phyloP scores from a whole-genome alignment of 2,797 vertebrate species.

The Neomorphus geoffroyi region DNA sequence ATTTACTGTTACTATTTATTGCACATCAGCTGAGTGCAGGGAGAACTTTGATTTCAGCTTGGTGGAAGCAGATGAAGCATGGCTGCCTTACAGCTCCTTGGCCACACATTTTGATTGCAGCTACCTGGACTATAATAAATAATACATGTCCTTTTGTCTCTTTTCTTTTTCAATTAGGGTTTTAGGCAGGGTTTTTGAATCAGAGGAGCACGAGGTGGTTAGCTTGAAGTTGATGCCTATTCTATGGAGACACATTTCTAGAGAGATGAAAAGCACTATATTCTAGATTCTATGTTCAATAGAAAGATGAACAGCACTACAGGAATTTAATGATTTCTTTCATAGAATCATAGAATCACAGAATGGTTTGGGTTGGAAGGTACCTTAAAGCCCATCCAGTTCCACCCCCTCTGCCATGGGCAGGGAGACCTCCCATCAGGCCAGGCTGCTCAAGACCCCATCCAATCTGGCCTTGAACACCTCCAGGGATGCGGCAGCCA shows the following conservation, averaged over 20 bases:
- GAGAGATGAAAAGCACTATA: background rate
- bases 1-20: background rate
- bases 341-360: too few relatives aligned
- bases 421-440: too few relatives aligned
- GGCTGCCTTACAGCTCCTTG: background rate
- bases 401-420: too few relatives aligned
- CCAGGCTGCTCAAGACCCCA: too few relatives aligned
- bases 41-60: background rate
- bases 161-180: background rate
- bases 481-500: too few relatives aligned
- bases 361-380: too few relatives aligned
- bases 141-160: background rate
- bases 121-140: background rate
- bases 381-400: too few relatives aligned
- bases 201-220: background rate
- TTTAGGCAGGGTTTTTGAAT: background rate
- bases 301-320: background rate
- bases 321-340: background rate
- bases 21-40: background rate
- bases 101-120: too few relatives aligned
- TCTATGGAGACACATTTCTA: background rate
- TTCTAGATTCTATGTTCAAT: too few relatives aligned
- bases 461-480: too few relatives aligned
- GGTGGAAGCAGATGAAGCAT: background rate
- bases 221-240: background rate